Evolutionary conservation across 2,888 invertebrate species (phyloP).

Genomic region (Agriopis marginaria): DNA sequence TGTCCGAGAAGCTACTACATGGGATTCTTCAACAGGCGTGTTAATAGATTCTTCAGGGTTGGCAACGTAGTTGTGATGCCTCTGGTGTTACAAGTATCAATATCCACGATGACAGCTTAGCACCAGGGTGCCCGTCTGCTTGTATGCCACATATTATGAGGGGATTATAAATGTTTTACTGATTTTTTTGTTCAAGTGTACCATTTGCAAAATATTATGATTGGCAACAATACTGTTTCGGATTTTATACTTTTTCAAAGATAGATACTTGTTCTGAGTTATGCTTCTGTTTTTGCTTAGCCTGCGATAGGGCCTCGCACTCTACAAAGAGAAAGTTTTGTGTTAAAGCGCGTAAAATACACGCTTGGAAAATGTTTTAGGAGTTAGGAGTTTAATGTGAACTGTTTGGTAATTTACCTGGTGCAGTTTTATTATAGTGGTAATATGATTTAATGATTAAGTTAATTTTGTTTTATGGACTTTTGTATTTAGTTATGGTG

Average conservation of each 20-base stretch:
- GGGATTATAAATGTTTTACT: no score
- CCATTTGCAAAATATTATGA: no score
- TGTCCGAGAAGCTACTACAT: no score
- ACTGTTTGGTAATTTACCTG: slow-evolving; percentile 25
- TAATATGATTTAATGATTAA: slow-evolving; percentile 2
- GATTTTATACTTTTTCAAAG: background rate
- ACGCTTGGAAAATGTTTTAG: slow-evolving; percentile 27
- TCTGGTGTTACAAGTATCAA: no score
- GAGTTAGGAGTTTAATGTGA: slow-evolving; percentile 28
- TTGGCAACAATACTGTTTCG: no score
- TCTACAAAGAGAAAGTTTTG: slow-evolving; percentile 37
- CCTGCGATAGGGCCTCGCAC: slow-evolving; percentile 16
- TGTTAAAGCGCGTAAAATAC: slow-evolving; percentile 36
- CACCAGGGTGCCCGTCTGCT: no score
- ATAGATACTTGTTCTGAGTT: background rate
- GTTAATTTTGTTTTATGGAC: background rate
- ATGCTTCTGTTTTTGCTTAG: background rate
- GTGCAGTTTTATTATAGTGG: slow-evolving; percentile 15
- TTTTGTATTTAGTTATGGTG: background rate
- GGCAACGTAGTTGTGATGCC: no score
- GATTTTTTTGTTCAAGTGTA: no score
- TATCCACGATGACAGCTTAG: no score
- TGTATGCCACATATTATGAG: no score
- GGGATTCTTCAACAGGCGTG: no score
- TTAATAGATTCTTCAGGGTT: no score